These are phyloP conservation scores for Scaptomyza flava DNA, from an alignment of 2,888 invertebrate species.

Conservation along the genomic window DNA sequence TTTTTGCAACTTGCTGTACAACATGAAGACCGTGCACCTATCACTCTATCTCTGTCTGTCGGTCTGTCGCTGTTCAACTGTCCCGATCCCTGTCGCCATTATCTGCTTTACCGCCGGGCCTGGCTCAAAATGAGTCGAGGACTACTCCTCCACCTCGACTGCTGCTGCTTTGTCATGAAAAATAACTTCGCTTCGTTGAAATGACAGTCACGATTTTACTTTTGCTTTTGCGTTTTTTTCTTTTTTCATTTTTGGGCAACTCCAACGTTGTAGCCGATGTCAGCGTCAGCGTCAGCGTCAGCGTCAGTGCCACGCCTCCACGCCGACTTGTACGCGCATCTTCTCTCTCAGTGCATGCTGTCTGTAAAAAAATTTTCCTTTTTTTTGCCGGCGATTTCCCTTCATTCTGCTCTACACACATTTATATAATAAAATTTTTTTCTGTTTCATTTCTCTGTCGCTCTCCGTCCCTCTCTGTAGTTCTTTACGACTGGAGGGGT, in stretches of 20 bases:
- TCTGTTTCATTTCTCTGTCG: slow-evolving; percentile 1
- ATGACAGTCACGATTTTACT: slow-evolving; percentile 75
- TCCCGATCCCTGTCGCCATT: slow-evolving; percentile 53
- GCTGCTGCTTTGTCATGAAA: slow-evolving; percentile 76
- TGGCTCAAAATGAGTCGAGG: slow-evolving; percentile 52
- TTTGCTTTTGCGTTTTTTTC: slow-evolving; percentile 51
- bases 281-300: neutral
- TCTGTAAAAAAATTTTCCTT: slow-evolving; percentile 30
- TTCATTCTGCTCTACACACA: slow-evolving; percentile 33
- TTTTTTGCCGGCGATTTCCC: slow-evolving; percentile 42
- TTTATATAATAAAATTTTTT: slow-evolving; percentile 33
- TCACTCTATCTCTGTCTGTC: slow-evolving; percentile 21
- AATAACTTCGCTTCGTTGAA: slow-evolving; percentile 78
- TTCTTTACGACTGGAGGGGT: neutral
- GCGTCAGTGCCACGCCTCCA: slow-evolving; percentile 37
- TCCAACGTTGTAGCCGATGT: slow-evolving; percentile 19
- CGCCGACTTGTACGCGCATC: slow-evolving; percentile 24
- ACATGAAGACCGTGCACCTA: slow-evolving; percentile 34
- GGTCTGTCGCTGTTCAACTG: slow-evolving; percentile 13
- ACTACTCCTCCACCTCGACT: slow-evolving; percentile 42
- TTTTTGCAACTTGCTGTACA: slow-evolving; percentile 15
- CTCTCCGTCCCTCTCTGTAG: neutral
- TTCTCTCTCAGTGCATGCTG: slow-evolving; percentile 41
- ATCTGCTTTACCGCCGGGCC: slow-evolving; percentile 55
- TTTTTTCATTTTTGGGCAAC: slow-evolving; percentile 48